phyloP scores from a whole-genome alignment of 2,113 vertebrate genomes.

The Thalassarche chlororhynchos region DNA sequence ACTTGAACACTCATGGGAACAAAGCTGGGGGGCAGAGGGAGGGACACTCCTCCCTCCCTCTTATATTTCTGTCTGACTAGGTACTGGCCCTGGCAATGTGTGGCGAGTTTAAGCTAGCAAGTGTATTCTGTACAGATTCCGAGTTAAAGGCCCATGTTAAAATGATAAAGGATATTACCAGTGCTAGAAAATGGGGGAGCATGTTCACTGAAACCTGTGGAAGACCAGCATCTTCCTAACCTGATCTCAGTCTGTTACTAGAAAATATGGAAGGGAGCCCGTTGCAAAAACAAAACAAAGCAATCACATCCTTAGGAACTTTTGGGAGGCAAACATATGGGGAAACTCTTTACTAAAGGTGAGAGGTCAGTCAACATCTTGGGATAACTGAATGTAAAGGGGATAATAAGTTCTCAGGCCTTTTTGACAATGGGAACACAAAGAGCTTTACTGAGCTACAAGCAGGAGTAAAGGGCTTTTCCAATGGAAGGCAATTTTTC shows the following conservation, averaged over 20 bases:
- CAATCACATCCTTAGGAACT: constrained; percentile 50
- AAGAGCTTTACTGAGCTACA: background rate
- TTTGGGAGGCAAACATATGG: constrained; percentile 8
- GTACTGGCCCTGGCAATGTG: background rate
- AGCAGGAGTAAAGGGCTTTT: background rate
- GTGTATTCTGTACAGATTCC: background rate
- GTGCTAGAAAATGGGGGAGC: background rate
- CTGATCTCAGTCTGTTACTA: background rate
- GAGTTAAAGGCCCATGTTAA: background rate
- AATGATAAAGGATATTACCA: background rate
- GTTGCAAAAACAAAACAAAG: constrained; percentile 24
- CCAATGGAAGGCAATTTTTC: background rate
- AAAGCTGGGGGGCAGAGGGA: background rate
- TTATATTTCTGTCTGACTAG: background rate
- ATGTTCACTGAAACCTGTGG: background rate
- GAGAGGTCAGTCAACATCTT: constrained; percentile 27
- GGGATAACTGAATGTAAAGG: background rate
- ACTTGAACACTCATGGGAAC: background rate
- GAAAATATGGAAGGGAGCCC: constrained; percentile 32
- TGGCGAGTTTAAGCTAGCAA: background rate
- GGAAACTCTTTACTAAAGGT: background rate
- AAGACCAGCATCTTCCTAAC: background rate
- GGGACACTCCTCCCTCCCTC: background rate
- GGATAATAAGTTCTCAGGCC: constrained; percentile 6
- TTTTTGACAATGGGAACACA: background rate